Conservation (phyloP, 2,888 invertebrate genomes). For the Proisotoma minuta region DNA sequence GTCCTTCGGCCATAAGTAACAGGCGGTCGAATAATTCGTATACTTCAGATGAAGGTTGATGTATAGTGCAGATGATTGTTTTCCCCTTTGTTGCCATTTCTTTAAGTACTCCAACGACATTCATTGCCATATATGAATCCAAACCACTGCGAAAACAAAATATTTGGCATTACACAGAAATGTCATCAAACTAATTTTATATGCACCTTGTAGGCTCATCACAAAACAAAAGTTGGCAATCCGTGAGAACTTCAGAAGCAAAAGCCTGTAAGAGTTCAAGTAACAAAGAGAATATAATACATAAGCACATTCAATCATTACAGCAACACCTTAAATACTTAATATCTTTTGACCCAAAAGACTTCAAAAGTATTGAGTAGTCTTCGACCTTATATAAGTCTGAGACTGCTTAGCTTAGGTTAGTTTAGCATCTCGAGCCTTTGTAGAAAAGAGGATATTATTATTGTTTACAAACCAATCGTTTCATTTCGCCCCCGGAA, state of each 20-base stretch:
- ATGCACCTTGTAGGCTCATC: conserved; percentile 86
- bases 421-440: too few relatives aligned
- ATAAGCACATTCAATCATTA: background rate
- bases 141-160: too few relatives aligned
- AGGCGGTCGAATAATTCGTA: conserved; percentile 86
- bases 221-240: conserved; percentile 91
- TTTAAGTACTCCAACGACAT: conserved; percentile 54
- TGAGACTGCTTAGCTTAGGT: too few relatives aligned
- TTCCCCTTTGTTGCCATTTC: conserved; percentile 70
- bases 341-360: too few relatives aligned
- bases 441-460: too few relatives aligned
- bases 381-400: too few relatives aligned
- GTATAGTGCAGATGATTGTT: conserved; percentile 87
- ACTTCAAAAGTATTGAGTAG: too few relatives aligned
- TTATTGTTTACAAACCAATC: conserved; percentile 55
- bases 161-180: too few relatives aligned
- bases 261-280: conserved; percentile 60
- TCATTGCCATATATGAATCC: conserved; percentile 95
- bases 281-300: too few relatives aligned
- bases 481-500: conserved; percentile 93
- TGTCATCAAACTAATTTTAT: conserved; percentile 56
- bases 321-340: too few relatives aligned
- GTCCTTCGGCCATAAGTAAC: conserved; percentile 83
- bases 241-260: conserved; percentile 92
- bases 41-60: conserved; percentile 89